Evolutionary conservation across 2,797 vertebrate species (phyloP).

Genomic region (Pipistrellus kuhlii): DNA sequence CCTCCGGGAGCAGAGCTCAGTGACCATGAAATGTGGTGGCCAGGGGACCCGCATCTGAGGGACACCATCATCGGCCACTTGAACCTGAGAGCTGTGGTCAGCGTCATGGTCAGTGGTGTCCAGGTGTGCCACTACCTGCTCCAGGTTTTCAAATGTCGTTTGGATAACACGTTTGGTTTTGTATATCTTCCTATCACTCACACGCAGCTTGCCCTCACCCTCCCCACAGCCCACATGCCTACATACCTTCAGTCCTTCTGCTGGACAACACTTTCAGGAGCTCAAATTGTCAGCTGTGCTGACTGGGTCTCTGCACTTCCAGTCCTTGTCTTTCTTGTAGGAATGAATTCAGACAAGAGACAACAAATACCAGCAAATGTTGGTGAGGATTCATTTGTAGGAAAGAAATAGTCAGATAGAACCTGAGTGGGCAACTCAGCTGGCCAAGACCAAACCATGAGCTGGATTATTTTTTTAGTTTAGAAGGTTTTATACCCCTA

Average conservation of each 20-base stretch:
- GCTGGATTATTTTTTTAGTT: too few species aligned
- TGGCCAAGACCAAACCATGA: too few species aligned
- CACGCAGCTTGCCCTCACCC: slow-evolving; percentile 88
- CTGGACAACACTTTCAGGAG: slow-evolving; percentile 93
- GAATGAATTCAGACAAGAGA: too few species aligned
- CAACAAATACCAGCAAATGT: too few species aligned
- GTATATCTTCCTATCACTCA: fast-evolving
- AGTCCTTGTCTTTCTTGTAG: too few species aligned
- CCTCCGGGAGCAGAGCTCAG: slow-evolving; percentile 89
- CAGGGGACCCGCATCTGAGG: slow-evolving; percentile 95
- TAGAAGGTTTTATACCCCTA: too few species aligned
- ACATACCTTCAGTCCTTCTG: slow-evolving; percentile 91
- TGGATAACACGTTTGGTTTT: neutral
- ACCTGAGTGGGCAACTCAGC: too few species aligned
- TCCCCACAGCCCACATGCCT: slow-evolving; percentile 95
- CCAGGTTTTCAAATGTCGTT: neutral
- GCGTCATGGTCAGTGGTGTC: neutral
- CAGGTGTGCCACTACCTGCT: neutral
- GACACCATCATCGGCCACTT: slow-evolving; percentile 94
- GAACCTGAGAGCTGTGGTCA: slow-evolving; percentile 87
- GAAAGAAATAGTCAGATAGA: too few species aligned
- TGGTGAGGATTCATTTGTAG: too few species aligned
- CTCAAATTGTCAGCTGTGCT: slow-evolving; percentile 68
- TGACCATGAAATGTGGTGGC: slow-evolving; percentile 92
- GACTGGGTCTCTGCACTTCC: too few species aligned